Base-by-base conservation (phyloP, 2,113 vertebrate genomes). In the Eidolon helvum region DNA sequence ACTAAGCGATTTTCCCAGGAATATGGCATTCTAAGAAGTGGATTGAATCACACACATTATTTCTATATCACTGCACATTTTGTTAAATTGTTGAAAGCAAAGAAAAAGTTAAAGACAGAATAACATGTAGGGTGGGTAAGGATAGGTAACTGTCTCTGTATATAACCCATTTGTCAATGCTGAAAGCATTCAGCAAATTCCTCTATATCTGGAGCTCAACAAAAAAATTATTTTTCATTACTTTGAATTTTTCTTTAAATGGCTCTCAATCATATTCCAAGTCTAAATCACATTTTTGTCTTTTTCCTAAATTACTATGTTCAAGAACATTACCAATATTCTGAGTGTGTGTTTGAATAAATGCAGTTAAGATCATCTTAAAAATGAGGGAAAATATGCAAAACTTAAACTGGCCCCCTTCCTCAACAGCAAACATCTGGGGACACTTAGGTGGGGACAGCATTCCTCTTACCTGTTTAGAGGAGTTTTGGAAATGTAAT, bases 21-120 rank as follows among this genome's bases (percentile, higher is more conserved):
- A 10, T 26, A 83, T 7, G 92, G 4, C 43, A 71, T 22, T 85
- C 28, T 43, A 75, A 72, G 65, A 89, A 57, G 28, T 50, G 28
- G 65, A 88, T 63, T 40, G 88, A 84, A 50, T 84, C 28, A 55
- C 19, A 84, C 14, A 83, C 2, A 78, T 35, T 35, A 78, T 77
- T 87, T 83, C 59, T 57, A 4, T 33, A 43, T 65, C 75, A 59
- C 0, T 72, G 38, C 24, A 84, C 2, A 65, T n/a, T 72, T 63
- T 65, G 19, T 38, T 63, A 92, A 94, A 71, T 18, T 90, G 33
- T 68, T 77, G 26, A 94, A 92, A 96, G 61, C 21, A 91, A 87
- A 80, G 48, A 21, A 88, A 94, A 40, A 71, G 19, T 68, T 33
- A 43, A 78, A 92, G 43, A 84, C 0, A 82, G 26, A 11, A 80